Base-by-base conservation (phyloP, 2,113 vertebrate species). In the Corythaixoides concolor region DNA sequence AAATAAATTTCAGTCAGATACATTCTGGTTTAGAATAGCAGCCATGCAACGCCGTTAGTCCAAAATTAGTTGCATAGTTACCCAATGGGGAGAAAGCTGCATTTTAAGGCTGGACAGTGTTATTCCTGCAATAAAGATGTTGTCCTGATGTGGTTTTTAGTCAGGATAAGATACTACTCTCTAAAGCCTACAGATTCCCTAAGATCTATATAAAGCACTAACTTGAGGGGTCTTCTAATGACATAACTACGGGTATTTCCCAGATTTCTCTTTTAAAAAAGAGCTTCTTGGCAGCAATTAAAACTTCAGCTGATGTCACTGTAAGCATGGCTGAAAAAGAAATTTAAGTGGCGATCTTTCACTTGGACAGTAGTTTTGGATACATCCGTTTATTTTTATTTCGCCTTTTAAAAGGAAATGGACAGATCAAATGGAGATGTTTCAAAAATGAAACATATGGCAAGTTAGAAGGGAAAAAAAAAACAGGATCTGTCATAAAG, bases 1-100 rank as follows among this genome's bases (percentile, higher is more conserved):
- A 17, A 96, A 43, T 39, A 60, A 19, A 83, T 60, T 94, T 77
- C 82, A 90, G 47, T 90, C 58, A 82, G 53, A 80, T 33, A 56
- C 17, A 41, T 91, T 75, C 59, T 93, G 86, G 37, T 78, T 95
- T 53, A 8, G 33, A 96, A 91, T 52, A 91, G 86, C 73, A 95
- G 62, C 58, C 55, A 6, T 18, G 55, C 89, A 94, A 87, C 20
- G 9, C 82, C 91, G 95, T 69, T 81, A 56, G 63, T 37, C 87
- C 70, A 81, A 43, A 72, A 60, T 45, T 26, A 75, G 27, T 56
- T 79, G 39, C 6, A 11, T 1, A 45, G 66, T 26, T 20, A 63
- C 12, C 33, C 23, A 35, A 72, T 27, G 50, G 32, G 15, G 50
- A 58, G 7, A 69, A 23, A 72, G 30, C 12, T 68, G 30, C 32